A percentile compares a stretch with the other conserved stretches of the same genome.
Conservation (phyloP, 2,113 vertebrate species). For the Bombycilla garrulus region DNA sequence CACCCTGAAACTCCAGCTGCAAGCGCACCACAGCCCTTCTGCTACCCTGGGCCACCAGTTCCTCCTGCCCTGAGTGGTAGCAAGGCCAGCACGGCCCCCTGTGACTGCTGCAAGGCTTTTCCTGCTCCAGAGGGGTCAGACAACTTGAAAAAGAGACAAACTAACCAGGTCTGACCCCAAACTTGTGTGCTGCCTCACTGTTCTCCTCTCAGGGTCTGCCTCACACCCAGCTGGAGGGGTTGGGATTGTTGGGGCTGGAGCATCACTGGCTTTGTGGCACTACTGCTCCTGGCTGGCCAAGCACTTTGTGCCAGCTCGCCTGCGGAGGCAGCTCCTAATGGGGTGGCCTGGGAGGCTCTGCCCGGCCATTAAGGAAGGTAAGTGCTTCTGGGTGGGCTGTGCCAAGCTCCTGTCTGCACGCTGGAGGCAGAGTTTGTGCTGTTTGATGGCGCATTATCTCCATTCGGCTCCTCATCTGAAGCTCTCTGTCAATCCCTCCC, state of each 20-base stretch:
- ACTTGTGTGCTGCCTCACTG: accelerated
- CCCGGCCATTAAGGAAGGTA: not conserved
- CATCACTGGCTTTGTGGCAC: accelerated
- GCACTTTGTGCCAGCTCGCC: not conserved
- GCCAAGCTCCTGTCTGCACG: not conserved
- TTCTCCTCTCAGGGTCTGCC: not conserved
- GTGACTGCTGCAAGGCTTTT: not conserved
- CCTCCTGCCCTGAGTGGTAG: not conserved
- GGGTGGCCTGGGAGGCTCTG: not conserved
- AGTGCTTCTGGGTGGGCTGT: not conserved
- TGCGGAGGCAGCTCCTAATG: not conserved
- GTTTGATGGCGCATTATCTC: conserved; percentile 5
- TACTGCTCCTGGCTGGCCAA: not conserved
- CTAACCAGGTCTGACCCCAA: accelerated
- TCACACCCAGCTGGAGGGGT: accelerated
- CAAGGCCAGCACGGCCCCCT: too few species aligned
- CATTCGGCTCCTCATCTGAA: not conserved
- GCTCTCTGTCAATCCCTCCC: not conserved
- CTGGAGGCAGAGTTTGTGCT: not conserved
- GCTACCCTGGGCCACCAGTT: not conserved
- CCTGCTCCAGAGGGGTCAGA: not conserved
- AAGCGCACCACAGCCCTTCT: not conserved
- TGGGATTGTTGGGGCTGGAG: accelerated
- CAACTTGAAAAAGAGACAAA: not conserved
- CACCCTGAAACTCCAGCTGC: not conserved